A percentile compares a stretch with the other conserved stretches of the same genome.
phyloP scores from a whole-genome alignment of 2,797 vertebrate genomes.

The Menidia menidia region DNA sequence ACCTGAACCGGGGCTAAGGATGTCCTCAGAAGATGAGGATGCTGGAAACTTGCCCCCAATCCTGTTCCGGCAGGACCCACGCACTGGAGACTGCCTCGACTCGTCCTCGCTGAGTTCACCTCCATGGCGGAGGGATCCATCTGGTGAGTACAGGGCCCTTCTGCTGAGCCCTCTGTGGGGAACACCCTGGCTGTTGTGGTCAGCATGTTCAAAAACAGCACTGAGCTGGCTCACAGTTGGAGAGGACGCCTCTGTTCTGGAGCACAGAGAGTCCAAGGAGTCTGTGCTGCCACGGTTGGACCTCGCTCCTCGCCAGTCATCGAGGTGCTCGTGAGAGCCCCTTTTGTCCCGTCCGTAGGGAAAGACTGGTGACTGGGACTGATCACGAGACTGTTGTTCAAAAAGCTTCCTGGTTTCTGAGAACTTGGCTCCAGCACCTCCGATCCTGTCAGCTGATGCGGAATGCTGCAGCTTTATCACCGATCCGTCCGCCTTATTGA shows the following conservation, averaged over 20 bases:
- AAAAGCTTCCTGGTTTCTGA: constrained; percentile 95
- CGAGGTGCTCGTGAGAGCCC: constrained; percentile 87
- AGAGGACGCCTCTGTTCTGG: constrained; percentile 93
- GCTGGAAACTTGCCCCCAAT: constrained; percentile 74
- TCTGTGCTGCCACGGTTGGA: constrained; percentile 95
- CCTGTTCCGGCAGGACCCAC: constrained; percentile 64
- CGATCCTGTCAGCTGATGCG: constrained; percentile 83
- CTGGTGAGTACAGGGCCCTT: constrained; percentile 86
- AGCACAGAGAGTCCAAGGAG: constrained; percentile 96
- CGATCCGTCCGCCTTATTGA: constrained; percentile 90
- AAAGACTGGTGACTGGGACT: constrained; percentile 88
- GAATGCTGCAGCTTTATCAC: constrained; percentile 90
- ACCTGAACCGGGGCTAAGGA: constrained; percentile 77
- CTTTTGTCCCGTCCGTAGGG: constrained; percentile 90
- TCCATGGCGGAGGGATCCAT: constrained; percentile 75
- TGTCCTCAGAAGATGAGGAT: constrained; percentile 83
- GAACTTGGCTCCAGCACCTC: constrained; percentile 88
- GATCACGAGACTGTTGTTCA: constrained; percentile 90
- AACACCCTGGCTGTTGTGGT: constrained; percentile 77
- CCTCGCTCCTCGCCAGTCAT: constrained; percentile 90
- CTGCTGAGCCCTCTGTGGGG: constrained; percentile 79
- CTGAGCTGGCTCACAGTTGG: constrained; percentile 98
- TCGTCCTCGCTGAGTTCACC: constrained; percentile 85
- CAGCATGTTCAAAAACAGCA: constrained; percentile 93
- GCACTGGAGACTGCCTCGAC: constrained; percentile 80